Base-by-base conservation (phyloP, 2,888 invertebrate genomes). In the Iselma pallidipennis region DNA sequence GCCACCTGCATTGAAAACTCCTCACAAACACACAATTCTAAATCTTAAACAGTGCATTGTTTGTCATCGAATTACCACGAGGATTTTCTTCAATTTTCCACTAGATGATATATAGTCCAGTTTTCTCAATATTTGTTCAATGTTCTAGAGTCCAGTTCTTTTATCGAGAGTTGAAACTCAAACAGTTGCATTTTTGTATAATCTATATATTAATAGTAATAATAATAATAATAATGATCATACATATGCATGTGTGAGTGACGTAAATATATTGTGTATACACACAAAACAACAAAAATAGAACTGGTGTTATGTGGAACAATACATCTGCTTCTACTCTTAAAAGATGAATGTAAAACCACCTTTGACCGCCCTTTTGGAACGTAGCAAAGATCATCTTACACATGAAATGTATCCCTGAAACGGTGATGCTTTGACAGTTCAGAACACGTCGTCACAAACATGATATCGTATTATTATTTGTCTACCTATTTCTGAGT, bases 381-480 rank as follows among this genome's bases (percentile, higher is more conserved):
- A 16, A 7, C 37, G 16, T 37, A 6, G 33, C 57, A 45, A 55
- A 55, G 58, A 62, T 62, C 62, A 62, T 58, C 55, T 62, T 62
- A 62, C 62, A 62, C 57, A 29, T 29, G 54, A 58, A 61, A 61
- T 55, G 57, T 57, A 61, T 62, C 55, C 58, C 10, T 16, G 25
- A 25, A 29, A 62, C 48, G 37, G 55, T 58, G 51, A 59, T 65
- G 63, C 63, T 62, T 57, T 56, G 64, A 65, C 61, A 61, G 67
- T 65, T 65, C 25, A 26, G 42, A 59, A 67, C 70, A 61, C 61
- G 52, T 59, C 61, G 59, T 59, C 60, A 69, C 66, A 65, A 67
- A 71, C 68, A 69, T 66, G 64, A 67, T 67, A 69, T 65, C 37
- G 9, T 37, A 37, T 71, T 69, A 71, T 71, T 68, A 66, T 61